Base-by-base conservation (phyloP, 2,113 vertebrate genomes). In the Trichechus manatus region DNA sequence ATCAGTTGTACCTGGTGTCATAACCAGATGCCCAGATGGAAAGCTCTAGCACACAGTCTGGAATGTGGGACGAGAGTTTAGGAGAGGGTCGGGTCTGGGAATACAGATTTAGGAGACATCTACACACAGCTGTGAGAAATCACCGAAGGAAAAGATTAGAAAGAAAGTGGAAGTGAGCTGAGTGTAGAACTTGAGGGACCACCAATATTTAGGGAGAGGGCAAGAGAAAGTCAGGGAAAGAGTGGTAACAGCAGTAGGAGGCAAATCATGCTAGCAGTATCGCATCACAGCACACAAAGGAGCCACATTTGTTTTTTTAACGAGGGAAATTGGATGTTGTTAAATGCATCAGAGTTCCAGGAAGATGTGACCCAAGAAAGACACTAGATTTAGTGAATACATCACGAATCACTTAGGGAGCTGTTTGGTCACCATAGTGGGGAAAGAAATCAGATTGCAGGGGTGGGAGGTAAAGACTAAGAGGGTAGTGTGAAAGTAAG, bases 41-140 rank as follows among this genome's bases (percentile, higher is more conserved):
- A 72, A 74, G 53, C 42, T 93, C 81, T 29, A 75, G 87, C 13
- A 75, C 31, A 84, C 3, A n/a, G 77, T 77, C 89, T 66, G 8
- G 93, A 95, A 68, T 82, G 77, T 79, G 81, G 39, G n/a, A 47
- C 92, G 95, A 29, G 22, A 74, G 47, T 88, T 81, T 33, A 74
- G 42, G 59, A 53, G 29, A 74, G 17, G 68, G 14, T 44, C 75
- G 56, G 50, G 25, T 94, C 42, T 78, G 29, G 36, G 44, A 77
- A 78, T 39, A 59, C 9, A 68, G 72, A 82, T 78, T 72, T 64
- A 66, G 20, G 15, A 66, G 72, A 92, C 36, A n/a, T 96, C 66
- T 86, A 74, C 44, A 33, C 13, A 82, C 10, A 93, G 25, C 70
- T 33, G 20, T 83, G 42, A 87, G 63, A 93, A 87, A 66, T 74